Percentiles rank a stretch among this genome's conserved stretches.
These are phyloP conservation scores for Andricus curvator DNA, from an alignment of 2,888 invertebrate species.

Conservation along the genomic window DNA sequence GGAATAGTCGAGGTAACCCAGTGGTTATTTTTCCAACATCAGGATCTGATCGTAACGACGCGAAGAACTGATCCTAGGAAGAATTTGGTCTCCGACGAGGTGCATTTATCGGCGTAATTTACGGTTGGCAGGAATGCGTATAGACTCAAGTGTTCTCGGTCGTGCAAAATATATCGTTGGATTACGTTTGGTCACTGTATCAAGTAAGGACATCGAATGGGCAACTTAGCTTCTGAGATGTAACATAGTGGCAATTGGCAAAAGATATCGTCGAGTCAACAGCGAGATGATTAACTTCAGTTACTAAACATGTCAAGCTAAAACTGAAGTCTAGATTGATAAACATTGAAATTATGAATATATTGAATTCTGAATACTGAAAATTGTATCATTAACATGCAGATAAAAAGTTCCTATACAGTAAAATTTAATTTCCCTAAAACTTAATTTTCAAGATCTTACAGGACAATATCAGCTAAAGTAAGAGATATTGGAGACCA, in stretches of 20 bases:
- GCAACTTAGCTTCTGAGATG: conserved; percentile 9
- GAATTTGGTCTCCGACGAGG: conserved; percentile 17
- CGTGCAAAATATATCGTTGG: conserved; percentile 61
- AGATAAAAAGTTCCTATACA: too few relatives aligned
- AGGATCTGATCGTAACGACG: background rate
- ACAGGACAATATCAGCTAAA: too few relatives aligned
- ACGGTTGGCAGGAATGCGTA: conserved; percentile 39
- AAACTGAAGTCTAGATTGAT: too few relatives aligned
- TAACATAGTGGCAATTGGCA: conserved; percentile 9
- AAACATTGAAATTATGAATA: too few relatives aligned
- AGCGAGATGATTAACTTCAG: background rate
- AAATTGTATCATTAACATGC: too few relatives aligned
- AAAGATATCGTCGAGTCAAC: background rate
- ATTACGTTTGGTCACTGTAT: conserved; percentile 56
- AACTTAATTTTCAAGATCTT: too few relatives aligned
- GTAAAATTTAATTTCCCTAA: too few relatives aligned
- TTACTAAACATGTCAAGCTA: background rate
- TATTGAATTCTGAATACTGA: too few relatives aligned
- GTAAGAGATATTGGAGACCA: too few relatives aligned
- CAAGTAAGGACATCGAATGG: conserved; percentile 46
- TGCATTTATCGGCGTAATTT: conserved; percentile 55
- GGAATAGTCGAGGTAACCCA: background rate
- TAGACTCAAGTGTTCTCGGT: conserved; percentile 56
- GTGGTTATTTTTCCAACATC: background rate
- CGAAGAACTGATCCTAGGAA: background rate